Base-by-base conservation (phyloP, 2,797 vertebrate species). In the Anisognathus igniventris region DNA sequence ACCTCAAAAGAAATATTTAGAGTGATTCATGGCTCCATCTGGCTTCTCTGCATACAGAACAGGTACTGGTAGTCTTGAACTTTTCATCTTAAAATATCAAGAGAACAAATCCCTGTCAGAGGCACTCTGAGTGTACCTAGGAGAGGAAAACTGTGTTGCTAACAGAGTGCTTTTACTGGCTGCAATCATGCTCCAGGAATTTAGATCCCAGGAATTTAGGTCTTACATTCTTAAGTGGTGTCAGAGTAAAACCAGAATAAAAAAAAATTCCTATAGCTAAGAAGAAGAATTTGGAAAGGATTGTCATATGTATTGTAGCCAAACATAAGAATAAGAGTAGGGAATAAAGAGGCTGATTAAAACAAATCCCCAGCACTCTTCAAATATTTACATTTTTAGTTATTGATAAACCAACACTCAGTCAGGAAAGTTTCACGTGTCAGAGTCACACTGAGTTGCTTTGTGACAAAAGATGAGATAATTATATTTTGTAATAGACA, bases 1-100 rank as follows among this genome's bases (percentile, higher is more conserved):
- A 78, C 65, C 47, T 81, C 80, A 50, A 73, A 94, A 78, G 54
- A 94, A 90, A 71, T 92, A 88, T 71, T 88, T 86, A 54, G 65
- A 74, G 65, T 64, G 37, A 83, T 14, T 54, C 54, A 76, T 40
- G 30, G 22, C 58, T 87, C 40, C 18, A 40, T 88, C 70, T 85
- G 60, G 80, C 42, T 82, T 65, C 25, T 62, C 30, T 64, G 68
- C 40, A 62, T 51, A 56, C 23, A 88, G 33, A 78, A n/a, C 33
- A 85, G 71, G 47, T 37, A 57, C 22, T 27, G 23, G 37, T 62
- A 54, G 33, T 56, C 62, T 40, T 20, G 68, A 88, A 67, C 58
- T 90, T 91, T 87, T 76, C 74, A 79, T 79, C 24, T 57, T 70
- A 50, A 30, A 85, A 35, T 68, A 83, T 15, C 50, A 86, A 65